A percentile compares a stretch with the other conserved stretches of the same genome.
Evolutionary conservation across 2,888 invertebrate species (phyloP).

Genomic region (Sarcophaga variegata): DNA sequence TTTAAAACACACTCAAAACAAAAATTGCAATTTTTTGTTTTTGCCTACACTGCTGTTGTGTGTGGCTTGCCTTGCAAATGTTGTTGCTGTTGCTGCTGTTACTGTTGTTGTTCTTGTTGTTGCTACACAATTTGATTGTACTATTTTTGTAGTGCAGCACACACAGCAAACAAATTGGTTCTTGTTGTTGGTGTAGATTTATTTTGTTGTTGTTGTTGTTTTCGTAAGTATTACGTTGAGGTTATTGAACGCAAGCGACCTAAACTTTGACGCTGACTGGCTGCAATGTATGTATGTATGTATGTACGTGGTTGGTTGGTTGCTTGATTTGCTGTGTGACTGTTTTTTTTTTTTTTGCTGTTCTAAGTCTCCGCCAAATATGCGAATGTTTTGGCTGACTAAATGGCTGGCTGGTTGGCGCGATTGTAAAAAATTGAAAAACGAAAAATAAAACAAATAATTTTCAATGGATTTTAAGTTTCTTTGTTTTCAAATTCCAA

Average conservation of each 20-base stretch:
- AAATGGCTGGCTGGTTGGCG: constrained; percentile 45
- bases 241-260: constrained; percentile 81
- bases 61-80: constrained; percentile 66
- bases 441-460: neutral
- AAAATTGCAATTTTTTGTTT: neutral
- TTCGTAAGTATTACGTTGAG: constrained; percentile 64
- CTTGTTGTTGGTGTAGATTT: constrained; percentile 18
- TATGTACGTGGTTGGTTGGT: constrained; percentile 35
- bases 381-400: constrained; percentile 63
- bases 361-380: constrained; percentile 49
- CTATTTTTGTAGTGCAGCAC: constrained; percentile 66
- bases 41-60: neutral
- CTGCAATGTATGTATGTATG: constrained; percentile 71
- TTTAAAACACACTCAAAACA: neutral
- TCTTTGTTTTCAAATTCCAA: neutral
- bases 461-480: neutral
- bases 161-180: neutral
- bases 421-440: constrained; percentile 14
- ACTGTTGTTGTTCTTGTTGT: constrained; percentile 8
- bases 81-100: constrained; percentile 9
- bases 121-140: constrained; percentile 68
- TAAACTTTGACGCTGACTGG: constrained; percentile 73
- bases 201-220: constrained; percentile 49
- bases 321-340: constrained; percentile 7
- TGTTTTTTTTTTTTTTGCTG: neutral